phyloP scores from a whole-genome alignment of 92 coral and sea anemone genomes.

The Blastomussa wellsi region DNA sequence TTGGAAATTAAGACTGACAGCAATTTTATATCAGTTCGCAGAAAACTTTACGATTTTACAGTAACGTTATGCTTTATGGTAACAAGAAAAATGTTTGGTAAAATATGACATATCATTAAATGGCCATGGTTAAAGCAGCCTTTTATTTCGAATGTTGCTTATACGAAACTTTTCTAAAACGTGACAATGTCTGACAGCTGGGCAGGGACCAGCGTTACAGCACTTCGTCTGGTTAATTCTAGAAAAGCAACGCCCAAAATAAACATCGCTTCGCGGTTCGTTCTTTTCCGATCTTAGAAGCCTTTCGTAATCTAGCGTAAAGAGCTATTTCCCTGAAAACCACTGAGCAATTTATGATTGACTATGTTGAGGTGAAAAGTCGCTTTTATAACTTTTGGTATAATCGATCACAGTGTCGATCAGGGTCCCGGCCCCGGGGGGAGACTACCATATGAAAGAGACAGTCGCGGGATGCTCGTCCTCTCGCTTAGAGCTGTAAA shows the following conservation, averaged over 20 bases:
- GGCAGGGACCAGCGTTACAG: neutral
- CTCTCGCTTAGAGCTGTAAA: too few relatives aligned
- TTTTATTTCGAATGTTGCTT: neutral
- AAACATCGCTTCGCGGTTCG: neutral
- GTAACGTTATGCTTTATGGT: neutral
- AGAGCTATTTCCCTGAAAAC: neutral
- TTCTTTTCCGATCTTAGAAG: neutral
- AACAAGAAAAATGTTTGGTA: neutral
- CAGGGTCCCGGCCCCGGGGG: too few relatives aligned
- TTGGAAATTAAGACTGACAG: neutral
- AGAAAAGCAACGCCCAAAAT: conserved; percentile 8
- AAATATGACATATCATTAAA: neutral
- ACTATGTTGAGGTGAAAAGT: neutral
- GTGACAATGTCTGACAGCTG: neutral
- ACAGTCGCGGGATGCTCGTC: too few relatives aligned
- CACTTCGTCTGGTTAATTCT: neutral
- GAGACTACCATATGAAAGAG: too few relatives aligned
- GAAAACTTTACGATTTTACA: neutral
- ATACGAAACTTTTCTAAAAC: neutral
- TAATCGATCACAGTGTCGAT: neutral
- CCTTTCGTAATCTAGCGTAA: neutral
- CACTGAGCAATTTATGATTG: neutral
- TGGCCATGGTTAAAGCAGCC: neutral
- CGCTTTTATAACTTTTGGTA: neutral
- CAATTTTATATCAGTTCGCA: neutral